Percentiles rank a stretch among this genome's conserved stretches.
Evolutionary conservation across 1,140 invertebrate genomes (phyloP).

Genomic region (Leptopilina boulardi): DNA sequence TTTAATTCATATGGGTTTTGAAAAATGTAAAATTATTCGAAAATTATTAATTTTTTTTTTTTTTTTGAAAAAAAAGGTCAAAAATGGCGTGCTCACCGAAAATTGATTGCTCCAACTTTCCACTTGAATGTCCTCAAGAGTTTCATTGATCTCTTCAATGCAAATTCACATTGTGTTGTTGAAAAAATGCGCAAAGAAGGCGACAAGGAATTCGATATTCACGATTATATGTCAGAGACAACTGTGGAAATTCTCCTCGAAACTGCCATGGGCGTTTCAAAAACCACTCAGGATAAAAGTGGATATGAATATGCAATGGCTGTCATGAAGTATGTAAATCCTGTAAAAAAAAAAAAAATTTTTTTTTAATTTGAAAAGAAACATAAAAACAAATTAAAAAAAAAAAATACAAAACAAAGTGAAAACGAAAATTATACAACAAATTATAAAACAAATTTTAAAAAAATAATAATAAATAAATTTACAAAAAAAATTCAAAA

Average conservation of each 20-base stretch:
- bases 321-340: constrained; percentile 83
- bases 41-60: background rate
- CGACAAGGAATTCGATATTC: constrained; percentile 83
- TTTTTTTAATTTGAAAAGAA: background rate
- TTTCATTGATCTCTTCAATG: constrained; percentile 89
- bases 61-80: constrained; percentile 75
- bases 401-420: too few relatives aligned
- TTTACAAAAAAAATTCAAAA: too few relatives aligned
- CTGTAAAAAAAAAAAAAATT: constrained; percentile 35
- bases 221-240: constrained; percentile 90
- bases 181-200: constrained; percentile 81
- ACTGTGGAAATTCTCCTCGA: constrained; percentile 89
- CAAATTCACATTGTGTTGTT: constrained; percentile 83
- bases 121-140: constrained; percentile 89
- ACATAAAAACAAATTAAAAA: too few relatives aligned
- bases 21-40: too few relatives aligned
- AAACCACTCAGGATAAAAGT: constrained; percentile 84
- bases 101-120: constrained; percentile 89
- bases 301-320: constrained; percentile 89
- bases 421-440: too few relatives aligned
- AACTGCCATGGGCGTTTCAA: constrained; percentile 89
- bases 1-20: too few relatives aligned
- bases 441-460: too few relatives aligned
- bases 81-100: constrained; percentile 88
- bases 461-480: too few relatives aligned